Base-by-base conservation (phyloP, 2,797 vertebrate genomes). In the Phyllotis vaccarum region DNA sequence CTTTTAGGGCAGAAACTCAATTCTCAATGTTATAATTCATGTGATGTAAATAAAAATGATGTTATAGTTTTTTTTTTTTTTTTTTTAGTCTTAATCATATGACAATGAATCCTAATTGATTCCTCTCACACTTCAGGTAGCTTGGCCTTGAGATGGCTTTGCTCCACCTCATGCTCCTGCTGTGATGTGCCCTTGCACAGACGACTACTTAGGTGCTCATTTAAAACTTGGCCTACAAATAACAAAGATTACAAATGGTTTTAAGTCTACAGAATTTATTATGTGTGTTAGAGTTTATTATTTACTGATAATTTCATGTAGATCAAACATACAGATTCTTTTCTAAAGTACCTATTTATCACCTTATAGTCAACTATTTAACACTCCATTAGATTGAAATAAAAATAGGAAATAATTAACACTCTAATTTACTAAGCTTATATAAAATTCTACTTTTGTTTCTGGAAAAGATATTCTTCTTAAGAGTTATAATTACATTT, bases 241-340 rank as follows among this genome's bases (percentile, higher is more conserved):
- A 43, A 27, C 11, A 85, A 89, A 90, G 66, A 94, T 17, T 90
- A 76, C 6, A 86, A 24, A 68, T 52, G 2, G 70, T 89, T 82
- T 90, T 7, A 90, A 49, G 12, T 87, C 31, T 91, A 37, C 91
- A 72, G 64, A 93, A 78, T 19, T 88, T 92, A 5, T 72, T 93
- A 22, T 7, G 3, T 56, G 49, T 21, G 75, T 81, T 93, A 64
- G 43, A 72, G 81, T 72, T 82, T 80, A 83, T 60, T 89, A 70
- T 14, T 92, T 82, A 12, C 27, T 80, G 37, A 1, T 37, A 17
- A 56, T 92, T 8, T 10, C 7, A 27, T 52, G 31, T 37, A 7
- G 7, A 89, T 70, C 10, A 66, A 52, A 64, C 21, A 13, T 46
- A 89, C 4, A 1, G 29, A 22, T 31, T 62, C 21, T 62, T 76